Base-by-base conservation (phyloP, 2,888 invertebrate genomes). In the Leistus spinibarbis region DNA sequence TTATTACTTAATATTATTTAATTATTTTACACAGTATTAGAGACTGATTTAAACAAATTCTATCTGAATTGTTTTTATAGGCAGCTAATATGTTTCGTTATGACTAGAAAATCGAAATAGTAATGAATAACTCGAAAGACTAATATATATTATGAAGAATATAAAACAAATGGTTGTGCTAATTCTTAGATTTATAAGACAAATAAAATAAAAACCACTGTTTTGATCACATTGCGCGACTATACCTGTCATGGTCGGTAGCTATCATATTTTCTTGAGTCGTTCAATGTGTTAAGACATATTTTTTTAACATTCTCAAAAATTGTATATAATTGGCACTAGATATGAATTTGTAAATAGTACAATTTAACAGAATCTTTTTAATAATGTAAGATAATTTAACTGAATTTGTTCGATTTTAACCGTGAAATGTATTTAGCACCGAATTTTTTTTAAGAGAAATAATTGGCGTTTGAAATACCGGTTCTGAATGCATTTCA, bases 301-400 rank as follows among this genome's bases (percentile, higher is more conserved):
- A 67, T 73, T 65, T 73, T 73, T 73, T 72, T 72, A 69, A 69
- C 57, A 57, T 57, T 54, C 64, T 71, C 40, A 54, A 69, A 72
- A 65, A 56, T 65, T 73, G 73, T 73, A 73, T 73, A 73, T 73
- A 73, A 27, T 73, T 73, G 73, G 73, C 66, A 67, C 22, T 53
- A 40, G 54, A 73, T 62, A 57, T 24, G 66, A 57, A 62, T 24
- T 67, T 73, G 71, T 71, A 71, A 54, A 71, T 71, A 71, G 23
- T 63, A 27, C 4, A 27, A 27, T 27, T 27, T 27, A 27, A 27
- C 4, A 27, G 27, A 27, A 9, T 27, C n/a, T n/a, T 27, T 27
- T 27, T 9, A 27, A 27, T 27, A 27, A 27, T 27, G 27, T 27
- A 27, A 27, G 9, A 27, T 27, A 27, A 27, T 27, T 27, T 27